Base-by-base conservation (phyloP, 1,140 invertebrate species). In the Mylabris phalerata region DNA sequence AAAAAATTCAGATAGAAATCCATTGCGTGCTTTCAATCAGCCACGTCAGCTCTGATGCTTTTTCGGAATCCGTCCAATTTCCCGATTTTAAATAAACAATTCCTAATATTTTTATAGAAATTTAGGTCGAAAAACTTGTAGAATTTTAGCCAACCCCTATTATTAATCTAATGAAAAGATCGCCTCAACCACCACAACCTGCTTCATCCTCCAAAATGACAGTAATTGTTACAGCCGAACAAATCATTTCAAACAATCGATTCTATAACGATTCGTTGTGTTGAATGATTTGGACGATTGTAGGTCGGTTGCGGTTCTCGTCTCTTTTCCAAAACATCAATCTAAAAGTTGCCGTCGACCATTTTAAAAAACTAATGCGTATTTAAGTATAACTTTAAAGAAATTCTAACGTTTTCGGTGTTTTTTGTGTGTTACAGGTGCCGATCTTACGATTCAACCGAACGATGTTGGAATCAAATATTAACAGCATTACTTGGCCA, bases 121-220 rank as follows among this genome's bases (percentile, higher is more conserved):
- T 19, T 19, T 19, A 19, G 19, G 1, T 19, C 1, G 32, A 32
- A 32, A 50, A 57, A 50, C 26, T 43, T 44, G 45, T 52, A 46
- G 45, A 54, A 46, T 45, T 45, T 60, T 56, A 25, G 25, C 49
- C 13, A 51, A 57, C 60, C 60, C 54, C 42, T 32, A 47, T 64
- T 65, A 65, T 65, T 65, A 61, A n/a, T 13, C 19, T 65, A 65
- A 65, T 65, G 63, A 65, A 65, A 65, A 65, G 63, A 58, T 60
- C 7, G 32, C 32, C 58, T 58, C 57, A 26, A 51, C 45, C 52
- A 55, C 47, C 59, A 57, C 51, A 62, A 50, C 43, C 47, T 48
- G 51, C 52, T 47, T 55, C 45, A 49, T 46, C 48, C 25, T 7
- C 19, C 19, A 19, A 43, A 62, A 62, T 64, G 63, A 64, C 63